A percentile compares a stretch with the other conserved stretches of the same genome.
phyloP scores from a whole-genome alignment of 2,888 invertebrate species.

The Malthinus seriepunctatus region DNA sequence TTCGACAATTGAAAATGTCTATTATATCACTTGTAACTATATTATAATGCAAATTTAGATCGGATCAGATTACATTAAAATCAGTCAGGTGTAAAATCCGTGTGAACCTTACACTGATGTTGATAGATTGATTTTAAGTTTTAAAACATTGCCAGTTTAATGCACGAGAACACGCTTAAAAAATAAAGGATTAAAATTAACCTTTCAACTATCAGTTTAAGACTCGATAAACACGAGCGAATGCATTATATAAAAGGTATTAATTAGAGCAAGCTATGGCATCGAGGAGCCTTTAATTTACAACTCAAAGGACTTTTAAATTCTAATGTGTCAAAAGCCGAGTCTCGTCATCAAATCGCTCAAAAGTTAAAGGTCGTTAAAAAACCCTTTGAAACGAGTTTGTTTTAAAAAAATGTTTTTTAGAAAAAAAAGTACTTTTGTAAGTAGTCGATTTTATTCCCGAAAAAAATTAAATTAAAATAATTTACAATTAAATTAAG shows the following conservation, averaged over 20 bases:
- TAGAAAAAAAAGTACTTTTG: too few relatives aligned
- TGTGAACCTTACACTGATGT: conserved; percentile 5
- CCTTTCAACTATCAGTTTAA: conserved; percentile 5
- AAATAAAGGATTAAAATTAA: background rate
- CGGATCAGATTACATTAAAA: conserved; percentile 5
- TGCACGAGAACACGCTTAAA: background rate
- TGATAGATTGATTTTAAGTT: conserved; percentile 7
- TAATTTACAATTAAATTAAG: too few relatives aligned
- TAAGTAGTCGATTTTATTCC: too few relatives aligned
- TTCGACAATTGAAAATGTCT: too few relatives aligned
- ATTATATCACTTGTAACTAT: background rate
- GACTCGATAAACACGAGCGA: background rate
- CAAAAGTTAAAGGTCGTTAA: conserved; percentile 13
- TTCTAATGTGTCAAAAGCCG: conserved; percentile 23
- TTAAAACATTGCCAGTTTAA: background rate
- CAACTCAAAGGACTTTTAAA: conserved; percentile 29
- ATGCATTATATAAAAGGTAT: conserved; percentile 14
- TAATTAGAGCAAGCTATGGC: conserved; percentile 19
- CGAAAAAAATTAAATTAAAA: too few relatives aligned
- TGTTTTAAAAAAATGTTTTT: too few relatives aligned
- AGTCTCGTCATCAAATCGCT: conserved; percentile 9
- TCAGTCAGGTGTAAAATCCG: conserved; percentile 12
- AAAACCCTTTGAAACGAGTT: conserved; percentile 16
- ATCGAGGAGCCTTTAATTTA: conserved; percentile 26
- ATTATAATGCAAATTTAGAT: conserved; percentile 7